These are phyloP conservation scores for Ophiothrix spiculata DNA, from an alignment of 35 echinoderm and acorn worm species.

Conservation along the genomic window DNA sequence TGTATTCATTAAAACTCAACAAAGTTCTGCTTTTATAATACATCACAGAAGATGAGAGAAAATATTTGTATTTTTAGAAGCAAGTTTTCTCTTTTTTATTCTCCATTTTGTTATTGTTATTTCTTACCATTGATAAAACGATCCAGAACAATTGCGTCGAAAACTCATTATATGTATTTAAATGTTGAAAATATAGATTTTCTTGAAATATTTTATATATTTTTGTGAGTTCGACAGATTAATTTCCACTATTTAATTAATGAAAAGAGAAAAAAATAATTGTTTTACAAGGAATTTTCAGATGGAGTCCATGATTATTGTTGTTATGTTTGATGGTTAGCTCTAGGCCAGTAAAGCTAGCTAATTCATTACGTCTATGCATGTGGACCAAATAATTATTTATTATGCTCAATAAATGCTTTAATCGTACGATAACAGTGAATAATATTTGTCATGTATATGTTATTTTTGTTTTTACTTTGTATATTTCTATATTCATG, in stretches of 20 bases:
- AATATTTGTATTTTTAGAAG: neutral
- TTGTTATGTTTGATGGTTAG: neutral
- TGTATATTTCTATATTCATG: slow-evolving; percentile 40
- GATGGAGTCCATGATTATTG: slow-evolving; percentile 6
- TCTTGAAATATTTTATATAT: slow-evolving; percentile 99
- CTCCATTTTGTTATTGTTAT: slow-evolving; percentile 64
- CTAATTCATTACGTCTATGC: slow-evolving; percentile 75
- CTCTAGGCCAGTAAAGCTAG: slow-evolving; percentile 10
- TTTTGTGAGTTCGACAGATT: slow-evolving; percentile 86
- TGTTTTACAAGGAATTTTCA: neutral
- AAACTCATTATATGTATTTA: slow-evolving; percentile 52
- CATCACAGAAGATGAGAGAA: slow-evolving; percentile 8
- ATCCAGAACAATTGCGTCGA: slow-evolving; percentile 8
- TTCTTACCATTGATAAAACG: slow-evolving; percentile 48
- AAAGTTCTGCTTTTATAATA: neutral
- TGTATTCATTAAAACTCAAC: neutral
- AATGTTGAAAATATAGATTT: slow-evolving; percentile 73
- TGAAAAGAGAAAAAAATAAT: neutral
- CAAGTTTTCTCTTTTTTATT: slow-evolving; percentile 55
- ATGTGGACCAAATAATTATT: slow-evolving; percentile 90
- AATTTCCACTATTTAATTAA: slow-evolving; percentile 67
- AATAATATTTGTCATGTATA: slow-evolving; percentile 11
- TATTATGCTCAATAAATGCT: slow-evolving; percentile 46
- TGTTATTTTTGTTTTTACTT: slow-evolving; percentile 66
- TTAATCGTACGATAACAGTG: slow-evolving; percentile 4